phyloP scores from a whole-genome alignment of 2,113 vertebrate species.

The Poicephalus gulielmi region DNA sequence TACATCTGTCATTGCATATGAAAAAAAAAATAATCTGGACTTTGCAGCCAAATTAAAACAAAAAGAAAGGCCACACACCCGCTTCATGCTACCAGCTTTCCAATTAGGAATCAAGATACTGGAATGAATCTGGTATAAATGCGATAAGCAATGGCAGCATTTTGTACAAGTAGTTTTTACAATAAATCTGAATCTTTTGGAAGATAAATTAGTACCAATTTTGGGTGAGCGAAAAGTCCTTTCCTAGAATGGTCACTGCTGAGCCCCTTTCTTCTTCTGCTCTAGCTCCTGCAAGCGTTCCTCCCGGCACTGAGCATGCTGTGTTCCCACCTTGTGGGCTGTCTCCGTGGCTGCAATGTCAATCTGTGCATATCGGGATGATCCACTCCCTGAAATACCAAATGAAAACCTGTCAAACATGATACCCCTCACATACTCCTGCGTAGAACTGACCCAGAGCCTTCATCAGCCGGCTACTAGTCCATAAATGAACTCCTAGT shows the following conservation, averaged over 20 bases:
- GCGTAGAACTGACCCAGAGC: background rate
- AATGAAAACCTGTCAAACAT: background rate
- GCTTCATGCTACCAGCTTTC: constrained; percentile 26
- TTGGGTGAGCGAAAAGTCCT: background rate
- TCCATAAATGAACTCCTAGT: background rate
- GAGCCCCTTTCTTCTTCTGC: constrained; percentile 74
- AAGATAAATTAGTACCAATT: background rate
- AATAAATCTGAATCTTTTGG: background rate
- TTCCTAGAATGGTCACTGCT: constrained; percentile 54
- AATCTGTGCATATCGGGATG: constrained; percentile 83
- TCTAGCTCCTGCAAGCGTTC: constrained; percentile 81
- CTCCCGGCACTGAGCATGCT: constrained; percentile 79
- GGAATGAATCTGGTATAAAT: constrained; percentile 63
- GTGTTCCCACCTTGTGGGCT: constrained; percentile 81
- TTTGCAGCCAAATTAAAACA: constrained; percentile 5
- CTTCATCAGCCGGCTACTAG: background rate
- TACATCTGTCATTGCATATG: background rate
- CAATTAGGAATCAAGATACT: constrained; percentile 39
- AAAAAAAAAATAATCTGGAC: background rate
- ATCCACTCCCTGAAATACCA: constrained; percentile 70
- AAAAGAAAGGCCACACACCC: background rate
- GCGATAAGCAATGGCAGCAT: background rate
- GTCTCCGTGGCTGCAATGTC: constrained; percentile 84
- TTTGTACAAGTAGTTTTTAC: background rate
- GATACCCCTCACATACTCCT: fast-evolving